Base-by-base conservation (phyloP, 2,797 vertebrate species). In the Gadopsis bispinosus region DNA sequence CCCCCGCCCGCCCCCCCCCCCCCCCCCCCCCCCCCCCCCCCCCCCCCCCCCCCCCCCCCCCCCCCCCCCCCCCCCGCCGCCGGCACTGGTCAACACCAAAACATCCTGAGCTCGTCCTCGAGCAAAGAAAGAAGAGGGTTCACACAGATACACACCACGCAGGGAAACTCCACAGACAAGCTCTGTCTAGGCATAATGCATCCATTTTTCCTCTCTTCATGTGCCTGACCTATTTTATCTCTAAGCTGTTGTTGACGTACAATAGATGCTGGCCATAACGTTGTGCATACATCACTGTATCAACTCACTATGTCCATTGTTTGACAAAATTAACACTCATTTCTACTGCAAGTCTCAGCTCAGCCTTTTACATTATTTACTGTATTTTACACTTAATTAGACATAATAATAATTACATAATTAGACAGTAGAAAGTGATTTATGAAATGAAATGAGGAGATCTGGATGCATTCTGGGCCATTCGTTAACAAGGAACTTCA, bases 71-170 rank as follows among this genome's bases (percentile, higher is more conserved):
- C n/a, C n/a, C n/a, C n/a, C n/a, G n/a, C n/a, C n/a, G n/a, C n/a
- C n/a, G 90, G 85, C 81, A 87, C 80, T 19, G 64, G 56, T 85
- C 71, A 41, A 7, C 79, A 77, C 60, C 69, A 41, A 54, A 26
- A 65, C 77, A 63, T 85, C 69, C 79, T 73, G 72, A 64, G 50
- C 80, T 79, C 68, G 20, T 67, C 71, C 54, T 76, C 16, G 54
- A 84, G 56, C 45, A 65, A 65, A 59, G 86, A 77, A 64, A 47
- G 79, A 79, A 80, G 77, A 64, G 80, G 53, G 76, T 80, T 88
- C 91, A 91, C 91, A 91, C 90, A 92, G 90, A 93, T 77, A 73
- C 88, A 92, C 85, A 85, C 67, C 91, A 92, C 81, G 60, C 91
- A 79, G 81, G 77, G 47, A 80, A 77, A 74, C 9, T 70, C 47